phyloP scores from a whole-genome alignment of 2,888 invertebrate genomes.

The Tipula helvola region DNA sequence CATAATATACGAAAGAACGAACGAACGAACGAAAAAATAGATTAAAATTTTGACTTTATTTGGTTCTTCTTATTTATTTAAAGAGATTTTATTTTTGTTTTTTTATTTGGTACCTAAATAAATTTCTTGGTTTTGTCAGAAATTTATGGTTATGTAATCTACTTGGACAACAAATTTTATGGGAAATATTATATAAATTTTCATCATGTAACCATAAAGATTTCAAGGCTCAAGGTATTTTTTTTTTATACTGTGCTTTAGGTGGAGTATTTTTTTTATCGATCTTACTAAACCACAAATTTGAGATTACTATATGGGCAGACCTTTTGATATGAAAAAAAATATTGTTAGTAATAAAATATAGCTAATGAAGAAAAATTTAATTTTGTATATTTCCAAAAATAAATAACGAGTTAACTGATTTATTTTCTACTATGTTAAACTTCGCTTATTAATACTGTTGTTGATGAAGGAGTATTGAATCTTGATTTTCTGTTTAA shows the following conservation, averaged over 20 bases:
- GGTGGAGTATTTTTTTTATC: neutral
- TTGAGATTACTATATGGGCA: neutral
- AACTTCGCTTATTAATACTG: too few relatives aligned
- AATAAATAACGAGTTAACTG: too few relatives aligned
- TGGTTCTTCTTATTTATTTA: neutral
- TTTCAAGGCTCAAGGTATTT: neutral
- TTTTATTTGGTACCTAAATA: neutral
- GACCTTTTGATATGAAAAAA: neutral
- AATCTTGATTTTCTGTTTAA: too few relatives aligned
- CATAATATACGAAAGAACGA: neutral
- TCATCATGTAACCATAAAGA: neutral
- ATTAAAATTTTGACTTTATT: neutral
- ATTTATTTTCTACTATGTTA: too few relatives aligned
- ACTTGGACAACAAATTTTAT: slow-evolving; percentile 4
- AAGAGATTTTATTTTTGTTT: neutral
- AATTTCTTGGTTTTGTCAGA: neutral
- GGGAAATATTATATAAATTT: neutral
- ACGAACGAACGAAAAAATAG: neutral
- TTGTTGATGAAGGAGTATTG: too few relatives aligned
- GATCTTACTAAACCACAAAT: neutral
- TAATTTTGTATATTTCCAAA: too few relatives aligned
- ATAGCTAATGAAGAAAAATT: too few relatives aligned
- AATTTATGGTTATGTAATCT: neutral
- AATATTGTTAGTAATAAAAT: neutral
- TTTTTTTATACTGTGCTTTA: neutral